These are phyloP conservation scores for Mimumesa dahlbomi DNA, from an alignment of 2,888 invertebrate genomes.

Conservation along the genomic window DNA sequence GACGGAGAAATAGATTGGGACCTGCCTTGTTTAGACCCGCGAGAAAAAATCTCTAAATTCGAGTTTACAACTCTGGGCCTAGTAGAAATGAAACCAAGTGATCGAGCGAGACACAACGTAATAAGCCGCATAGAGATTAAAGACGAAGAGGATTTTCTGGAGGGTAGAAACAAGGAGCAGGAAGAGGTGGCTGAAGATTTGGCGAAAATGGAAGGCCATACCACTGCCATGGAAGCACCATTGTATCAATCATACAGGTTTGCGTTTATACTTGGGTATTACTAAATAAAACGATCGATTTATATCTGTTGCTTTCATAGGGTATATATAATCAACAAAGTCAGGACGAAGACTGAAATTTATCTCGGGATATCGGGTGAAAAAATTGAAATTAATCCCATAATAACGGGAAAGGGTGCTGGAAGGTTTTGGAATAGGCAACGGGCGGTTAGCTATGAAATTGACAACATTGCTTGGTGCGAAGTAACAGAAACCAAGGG, in stretches of 20 bases:
- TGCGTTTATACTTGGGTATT: background rate
- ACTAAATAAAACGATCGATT: constrained; percentile 14
- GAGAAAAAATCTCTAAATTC: constrained; percentile 95
- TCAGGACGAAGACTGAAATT: constrained; percentile 91
- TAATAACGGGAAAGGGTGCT: constrained; percentile 80
- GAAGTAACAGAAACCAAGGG: constrained; percentile 90
- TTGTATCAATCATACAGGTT: constrained; percentile 87
- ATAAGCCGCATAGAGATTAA: constrained; percentile 73
- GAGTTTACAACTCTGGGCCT: constrained; percentile 94
- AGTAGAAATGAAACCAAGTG: constrained; percentile 86
- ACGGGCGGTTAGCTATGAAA: constrained; percentile 91
- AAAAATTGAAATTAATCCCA: constrained; percentile 94
- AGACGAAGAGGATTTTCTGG: constrained; percentile 76
- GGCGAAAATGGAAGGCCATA: constrained; percentile 87
- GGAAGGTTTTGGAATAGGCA: constrained; percentile 83
- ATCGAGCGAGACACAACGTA: constrained; percentile 76
- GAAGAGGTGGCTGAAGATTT: constrained; percentile 81
- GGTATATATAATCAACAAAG: constrained; percentile 89
- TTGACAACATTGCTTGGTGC: constrained; percentile 93
- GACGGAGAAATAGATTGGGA: constrained; percentile 97
- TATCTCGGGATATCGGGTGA: constrained; percentile 94
- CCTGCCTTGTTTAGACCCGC: constrained; percentile 93
- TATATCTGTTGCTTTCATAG: constrained; percentile 80
- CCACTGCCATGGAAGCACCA: constrained; percentile 92
- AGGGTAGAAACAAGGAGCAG: constrained; percentile 69